Percentiles rank a stretch among this genome's conserved stretches.
Evolutionary conservation across 2,113 vertebrate species (phyloP).

Genomic region (Spheniscus mendiculus): DNA sequence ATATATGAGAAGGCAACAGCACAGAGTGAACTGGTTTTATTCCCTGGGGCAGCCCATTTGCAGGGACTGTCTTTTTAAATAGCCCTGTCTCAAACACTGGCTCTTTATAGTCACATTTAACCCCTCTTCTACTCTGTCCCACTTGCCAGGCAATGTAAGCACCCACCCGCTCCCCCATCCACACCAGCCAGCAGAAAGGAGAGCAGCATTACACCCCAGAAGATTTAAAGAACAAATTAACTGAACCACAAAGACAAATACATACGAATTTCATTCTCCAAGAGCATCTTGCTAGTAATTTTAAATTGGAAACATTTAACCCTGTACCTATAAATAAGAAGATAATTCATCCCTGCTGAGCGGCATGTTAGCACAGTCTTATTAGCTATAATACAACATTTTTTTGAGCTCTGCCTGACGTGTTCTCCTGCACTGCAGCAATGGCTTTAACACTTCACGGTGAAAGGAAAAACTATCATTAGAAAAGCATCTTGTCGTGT

Average conservation of each 20-base stretch:
- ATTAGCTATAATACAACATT: constrained; percentile 11
- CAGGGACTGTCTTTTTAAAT: constrained; percentile 36
- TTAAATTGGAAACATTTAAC: constrained; percentile 10
- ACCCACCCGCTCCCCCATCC: neutral
- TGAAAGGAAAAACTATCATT: neutral
- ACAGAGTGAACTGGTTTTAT: neutral
- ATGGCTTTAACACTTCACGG: neutral
- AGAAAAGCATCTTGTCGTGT: neutral
- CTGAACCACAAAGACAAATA: neutral
- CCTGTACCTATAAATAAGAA: neutral
- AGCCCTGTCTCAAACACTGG: neutral
- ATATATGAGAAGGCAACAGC: neutral
- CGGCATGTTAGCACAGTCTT: constrained; percentile 10
- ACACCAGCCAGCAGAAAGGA: neutral
- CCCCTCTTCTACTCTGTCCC: neutral
- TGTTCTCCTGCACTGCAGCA: constrained; percentile 74
- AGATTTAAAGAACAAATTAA: constrained; percentile 2
- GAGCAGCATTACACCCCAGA: neutral
- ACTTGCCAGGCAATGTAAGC: neutral
- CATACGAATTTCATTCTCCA: neutral
- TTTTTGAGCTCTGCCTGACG: constrained; percentile 23
- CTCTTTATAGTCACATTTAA: constrained; percentile 1
- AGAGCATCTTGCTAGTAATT: neutral
- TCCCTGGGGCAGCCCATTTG: neutral
- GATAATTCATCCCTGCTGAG: constrained; percentile 18